Conservation (phyloP, 2,888 invertebrate species). For the Imbricaverruca yamaguchii region DNA sequence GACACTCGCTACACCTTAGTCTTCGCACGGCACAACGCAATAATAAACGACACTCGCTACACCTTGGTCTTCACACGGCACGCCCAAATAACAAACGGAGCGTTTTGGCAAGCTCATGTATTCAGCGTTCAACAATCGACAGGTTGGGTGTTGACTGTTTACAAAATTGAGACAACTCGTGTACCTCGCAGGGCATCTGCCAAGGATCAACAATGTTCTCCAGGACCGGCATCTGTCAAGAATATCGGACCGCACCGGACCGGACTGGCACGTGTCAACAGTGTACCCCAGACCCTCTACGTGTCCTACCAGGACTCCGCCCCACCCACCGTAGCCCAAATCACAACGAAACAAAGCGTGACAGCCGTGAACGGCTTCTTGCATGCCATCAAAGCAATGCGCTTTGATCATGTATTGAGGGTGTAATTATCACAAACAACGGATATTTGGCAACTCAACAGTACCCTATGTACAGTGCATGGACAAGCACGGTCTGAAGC, state of each 20-base stretch:
- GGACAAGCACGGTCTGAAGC: not conserved
- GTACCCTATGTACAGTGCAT: slow-evolving; percentile 17
- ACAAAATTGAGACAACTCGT: slow-evolving; percentile 12
- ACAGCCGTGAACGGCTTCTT: no score
- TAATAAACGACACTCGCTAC: no score
- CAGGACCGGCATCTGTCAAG: no score
- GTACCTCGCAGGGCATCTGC: not conserved
- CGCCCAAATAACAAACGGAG: not conserved
- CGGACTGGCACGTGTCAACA: no score
- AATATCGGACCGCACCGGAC: no score
- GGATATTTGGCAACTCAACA: slow-evolving; percentile 22
- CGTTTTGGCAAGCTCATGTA: slow-evolving; percentile 13
- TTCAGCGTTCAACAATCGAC: not conserved
- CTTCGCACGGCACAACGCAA: no score
- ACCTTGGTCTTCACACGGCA: no score
- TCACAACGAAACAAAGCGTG: not conserved
- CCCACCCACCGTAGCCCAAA: not conserved
- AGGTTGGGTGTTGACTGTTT: not conserved
- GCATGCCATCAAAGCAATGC: slow-evolving; percentile 4
- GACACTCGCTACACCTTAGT: no score
- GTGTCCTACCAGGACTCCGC: not conserved
- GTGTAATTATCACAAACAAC: slow-evolving; percentile 21
- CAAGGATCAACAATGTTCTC: not conserved
- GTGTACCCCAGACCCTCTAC: not conserved
- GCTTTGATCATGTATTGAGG: slow-evolving; percentile 9